These are phyloP conservation scores for Zygothrica quintamaculata DNA, from an alignment of 2,888 invertebrate species.

Conservation along the genomic window DNA sequence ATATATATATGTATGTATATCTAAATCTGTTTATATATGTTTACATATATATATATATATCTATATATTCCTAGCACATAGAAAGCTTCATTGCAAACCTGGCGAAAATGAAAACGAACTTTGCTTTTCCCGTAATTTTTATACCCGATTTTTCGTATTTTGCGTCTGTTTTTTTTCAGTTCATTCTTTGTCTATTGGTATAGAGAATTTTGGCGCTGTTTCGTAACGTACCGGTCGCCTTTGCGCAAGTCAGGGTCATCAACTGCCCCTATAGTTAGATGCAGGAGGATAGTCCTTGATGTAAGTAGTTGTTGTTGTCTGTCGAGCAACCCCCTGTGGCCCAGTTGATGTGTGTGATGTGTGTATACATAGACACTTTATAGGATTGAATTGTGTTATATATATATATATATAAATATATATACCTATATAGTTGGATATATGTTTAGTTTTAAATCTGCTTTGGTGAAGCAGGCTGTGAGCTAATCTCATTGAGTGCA, in stretches of 20 bases:
- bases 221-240: conserved; percentile 46
- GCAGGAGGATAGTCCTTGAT: conserved; percentile 47
- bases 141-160: conserved; percentile 12
- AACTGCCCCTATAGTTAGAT: conserved; percentile 65
- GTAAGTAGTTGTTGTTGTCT: conserved; percentile 40
- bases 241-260: conserved; percentile 84
- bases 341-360: conserved; percentile 57
- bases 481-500: conserved; percentile 73
- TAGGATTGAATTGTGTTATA: too few species aligned
- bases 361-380: conserved; percentile 22
- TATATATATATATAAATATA: background rate
- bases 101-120: conserved; percentile 70
- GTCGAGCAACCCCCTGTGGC: conserved; percentile 69
- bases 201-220: conserved; percentile 63
- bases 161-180: conserved; percentile 4
- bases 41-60: conserved; percentile 23
- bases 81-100: conserved; percentile 40
- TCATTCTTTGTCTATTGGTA: conserved; percentile 36
- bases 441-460: background rate
- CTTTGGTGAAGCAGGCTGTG: conserved; percentile 33
- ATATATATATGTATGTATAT: conserved; percentile 32
- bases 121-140: conserved; percentile 44
- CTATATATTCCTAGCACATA: conserved; percentile 16
- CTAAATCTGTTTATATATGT: conserved; percentile 28
- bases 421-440: too few species aligned